Percentiles rank a stretch among this genome's conserved stretches.
Conservation (phyloP, 2,797 vertebrate genomes). For the Enoplosus armatus region DNA sequence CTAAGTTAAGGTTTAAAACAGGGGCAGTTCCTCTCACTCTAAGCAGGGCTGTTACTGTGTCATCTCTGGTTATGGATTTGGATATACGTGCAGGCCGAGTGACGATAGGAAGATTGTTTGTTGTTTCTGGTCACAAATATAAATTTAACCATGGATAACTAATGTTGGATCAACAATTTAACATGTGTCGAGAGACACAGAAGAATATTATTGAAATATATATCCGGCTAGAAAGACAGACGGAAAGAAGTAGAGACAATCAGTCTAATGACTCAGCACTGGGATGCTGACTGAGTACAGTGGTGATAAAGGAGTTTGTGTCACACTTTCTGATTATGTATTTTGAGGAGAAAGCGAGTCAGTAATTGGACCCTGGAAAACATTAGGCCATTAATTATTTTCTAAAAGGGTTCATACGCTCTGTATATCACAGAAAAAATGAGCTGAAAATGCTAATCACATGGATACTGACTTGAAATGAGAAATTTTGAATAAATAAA, state of each 20-base stretch:
- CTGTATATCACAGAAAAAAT: slow-evolving; percentile 49
- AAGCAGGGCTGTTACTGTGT: slow-evolving; percentile 11
- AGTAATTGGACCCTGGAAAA: slow-evolving; percentile 68
- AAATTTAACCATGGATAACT: background rate
- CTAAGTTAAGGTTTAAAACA: slow-evolving; percentile 45
- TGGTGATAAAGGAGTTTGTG: slow-evolving; percentile 51
- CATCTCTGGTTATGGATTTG: slow-evolving; percentile 26
- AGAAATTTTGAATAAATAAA: slow-evolving; percentile 72
- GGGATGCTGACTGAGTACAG: slow-evolving; percentile 46
- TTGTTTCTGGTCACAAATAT: slow-evolving; percentile 1
- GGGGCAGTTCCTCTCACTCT: slow-evolving; percentile 12
- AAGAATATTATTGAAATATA: slow-evolving; percentile 17
- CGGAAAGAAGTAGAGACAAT: slow-evolving; percentile 1
- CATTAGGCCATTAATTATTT: slow-evolving; percentile 73
- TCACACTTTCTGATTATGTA: slow-evolving; percentile 66
- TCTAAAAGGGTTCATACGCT: slow-evolving; percentile 46
- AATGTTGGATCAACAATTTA: slow-evolving; percentile 12
- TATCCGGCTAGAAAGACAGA: slow-evolving; percentile 6
- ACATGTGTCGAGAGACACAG: slow-evolving; percentile 13
- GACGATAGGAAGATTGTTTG: background rate
- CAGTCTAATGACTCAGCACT: slow-evolving; percentile 50
- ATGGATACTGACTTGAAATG: slow-evolving; percentile 55
- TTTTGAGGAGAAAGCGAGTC: slow-evolving; percentile 60
- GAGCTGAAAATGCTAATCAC: slow-evolving; percentile 71
- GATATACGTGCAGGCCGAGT: background rate